Conservation (phyloP, 2,888 invertebrate genomes). For the Andrena chrysosceles region DNA sequence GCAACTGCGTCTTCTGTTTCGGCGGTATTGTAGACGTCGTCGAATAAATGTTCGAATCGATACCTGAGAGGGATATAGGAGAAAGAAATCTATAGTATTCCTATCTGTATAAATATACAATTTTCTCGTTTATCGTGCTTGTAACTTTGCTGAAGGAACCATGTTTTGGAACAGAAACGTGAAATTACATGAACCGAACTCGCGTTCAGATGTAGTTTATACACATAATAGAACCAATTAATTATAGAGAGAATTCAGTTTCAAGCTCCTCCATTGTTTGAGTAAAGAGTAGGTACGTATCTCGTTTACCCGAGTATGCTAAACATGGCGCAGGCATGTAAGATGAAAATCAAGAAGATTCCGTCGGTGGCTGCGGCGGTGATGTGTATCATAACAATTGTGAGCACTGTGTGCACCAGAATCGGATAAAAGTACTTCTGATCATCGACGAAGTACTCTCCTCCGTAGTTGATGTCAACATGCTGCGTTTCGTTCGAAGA, state of each 20-base stretch:
- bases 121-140: not conserved
- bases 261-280: not conserved
- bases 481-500: not conserved
- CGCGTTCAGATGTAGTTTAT: not conserved
- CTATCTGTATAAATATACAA: not conserved
- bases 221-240: not conserved
- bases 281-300: not conserved
- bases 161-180: not conserved
- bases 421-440: conserved; percentile 1
- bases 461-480: not conserved
- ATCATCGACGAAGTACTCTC: not conserved
- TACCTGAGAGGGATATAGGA: not conserved
- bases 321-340: not conserved
- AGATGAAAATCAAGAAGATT: not conserved
- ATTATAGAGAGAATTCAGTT: not conserved
- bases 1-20: not conserved
- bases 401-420: not conserved
- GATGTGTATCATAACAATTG: not conserved
- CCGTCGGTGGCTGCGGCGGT: not conserved
- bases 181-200: not conserved
- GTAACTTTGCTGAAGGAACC: not conserved
- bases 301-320: not conserved
- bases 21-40: not conserved
- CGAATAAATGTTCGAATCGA: conserved; percentile 5
- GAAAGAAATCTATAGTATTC: not conserved